Percentiles rank a stretch among this genome's conserved stretches.
phyloP scores from a whole-genome alignment of 2,888 invertebrate species.

The Pilophorus perplexus region DNA sequence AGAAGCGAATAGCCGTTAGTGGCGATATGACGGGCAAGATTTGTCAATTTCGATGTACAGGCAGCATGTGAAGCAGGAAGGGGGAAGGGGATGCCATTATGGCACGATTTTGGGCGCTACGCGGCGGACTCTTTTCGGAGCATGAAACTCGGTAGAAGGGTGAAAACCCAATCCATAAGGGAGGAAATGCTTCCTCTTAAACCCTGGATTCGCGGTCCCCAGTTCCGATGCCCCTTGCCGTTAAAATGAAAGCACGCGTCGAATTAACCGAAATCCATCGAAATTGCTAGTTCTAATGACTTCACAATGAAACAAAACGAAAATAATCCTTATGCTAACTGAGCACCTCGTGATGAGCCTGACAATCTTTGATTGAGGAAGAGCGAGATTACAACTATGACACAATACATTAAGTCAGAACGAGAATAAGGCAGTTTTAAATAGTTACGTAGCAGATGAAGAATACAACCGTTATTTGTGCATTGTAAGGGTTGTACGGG shows the following conservation, averaged over 20 bases:
- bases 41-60: too few relatives aligned
- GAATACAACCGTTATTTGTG: neutral
- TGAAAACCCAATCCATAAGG: neutral
- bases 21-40: too few relatives aligned
- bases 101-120: too few relatives aligned
- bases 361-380: constrained; percentile 29
- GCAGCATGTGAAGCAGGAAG: too few relatives aligned
- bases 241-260: neutral
- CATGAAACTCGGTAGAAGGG: too few relatives aligned
- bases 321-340: constrained; percentile 30
- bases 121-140: too few relatives aligned
- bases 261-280: neutral
- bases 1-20: too few relatives aligned
- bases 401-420: constrained; percentile 12
- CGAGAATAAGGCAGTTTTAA: constrained; percentile 7
- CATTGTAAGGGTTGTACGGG: neutral
- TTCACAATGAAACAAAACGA: neutral
- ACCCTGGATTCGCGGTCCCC: neutral
- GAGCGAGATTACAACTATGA: too few relatives aligned
- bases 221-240: too few relatives aligned
- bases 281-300: constrained; percentile 31
- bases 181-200: neutral
- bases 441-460: neutral
- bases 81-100: too few relatives aligned
- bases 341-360: constrained; percentile 35